Evolutionary conservation across 2,888 invertebrate species (phyloP).

Genomic region (Melangyna quadrimaculata): DNA sequence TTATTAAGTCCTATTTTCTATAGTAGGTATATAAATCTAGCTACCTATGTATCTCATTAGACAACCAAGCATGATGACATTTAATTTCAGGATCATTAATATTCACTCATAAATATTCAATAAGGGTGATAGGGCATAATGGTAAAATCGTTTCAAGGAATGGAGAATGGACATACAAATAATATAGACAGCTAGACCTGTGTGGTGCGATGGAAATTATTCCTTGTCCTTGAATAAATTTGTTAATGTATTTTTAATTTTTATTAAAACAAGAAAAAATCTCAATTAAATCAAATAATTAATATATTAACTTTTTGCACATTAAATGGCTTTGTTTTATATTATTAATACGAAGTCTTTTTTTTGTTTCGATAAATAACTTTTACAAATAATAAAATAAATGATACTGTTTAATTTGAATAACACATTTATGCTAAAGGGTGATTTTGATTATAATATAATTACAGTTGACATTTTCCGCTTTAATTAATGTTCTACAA

Average conservation of each 20-base stretch:
- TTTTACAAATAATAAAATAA: neutral
- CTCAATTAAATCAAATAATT: neutral
- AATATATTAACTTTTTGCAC: neutral
- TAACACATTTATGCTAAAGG: neutral
- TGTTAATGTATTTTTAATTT: neutral
- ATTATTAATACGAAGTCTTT: neutral
- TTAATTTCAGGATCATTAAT: constrained; percentile 27
- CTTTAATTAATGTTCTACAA: too few species aligned
- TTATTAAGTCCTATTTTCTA: neutral
- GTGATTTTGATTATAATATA: too few species aligned
- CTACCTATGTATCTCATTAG: constrained; percentile 16
- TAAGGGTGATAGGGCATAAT: neutral
- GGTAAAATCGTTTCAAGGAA: neutral
- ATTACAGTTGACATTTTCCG: too few species aligned
- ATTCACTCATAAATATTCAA: constrained; percentile 31
- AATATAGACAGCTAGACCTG: neutral
- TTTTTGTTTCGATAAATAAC: neutral
- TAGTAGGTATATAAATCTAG: neutral
- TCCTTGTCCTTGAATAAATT: neutral
- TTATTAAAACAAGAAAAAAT: neutral
- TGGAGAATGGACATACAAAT: neutral
- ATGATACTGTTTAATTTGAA: neutral
- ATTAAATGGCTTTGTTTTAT: neutral
- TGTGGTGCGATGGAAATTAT: neutral
- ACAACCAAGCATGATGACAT: constrained; percentile 26